Evolutionary conservation across 2,888 invertebrate genomes (phyloP).

Genomic region (Peribatodes rhomboidaria): DNA sequence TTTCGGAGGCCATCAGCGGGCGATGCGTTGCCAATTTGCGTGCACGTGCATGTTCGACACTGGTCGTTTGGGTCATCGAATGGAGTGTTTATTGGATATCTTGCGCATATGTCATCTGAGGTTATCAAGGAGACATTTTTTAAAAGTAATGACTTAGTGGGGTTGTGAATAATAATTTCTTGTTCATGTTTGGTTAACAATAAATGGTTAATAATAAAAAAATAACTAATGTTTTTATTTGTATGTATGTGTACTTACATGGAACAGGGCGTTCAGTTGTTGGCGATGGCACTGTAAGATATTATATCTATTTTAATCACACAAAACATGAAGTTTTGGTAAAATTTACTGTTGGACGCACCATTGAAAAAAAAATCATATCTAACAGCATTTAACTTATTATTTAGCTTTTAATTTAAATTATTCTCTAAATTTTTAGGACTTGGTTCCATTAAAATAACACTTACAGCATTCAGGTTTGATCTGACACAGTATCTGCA

Average conservation of each 20-base stretch:
- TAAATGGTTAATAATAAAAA: too few species aligned
- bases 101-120: slow-evolving; percentile 6
- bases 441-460: too few species aligned
- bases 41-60: neutral
- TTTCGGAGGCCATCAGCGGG: neutral
- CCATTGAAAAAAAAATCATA: too few species aligned
- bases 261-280: neutral
- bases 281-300: neutral
- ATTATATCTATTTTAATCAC: neutral
- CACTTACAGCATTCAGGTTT: slow-evolving; percentile 13
- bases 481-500: neutral
- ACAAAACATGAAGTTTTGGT: too few species aligned
- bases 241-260: neutral
- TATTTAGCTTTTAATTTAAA: too few species aligned
- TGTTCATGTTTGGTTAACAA: too few species aligned
- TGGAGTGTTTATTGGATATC: slow-evolving; percentile 8
- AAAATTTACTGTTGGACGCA: too few species aligned
- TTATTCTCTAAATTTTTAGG: too few species aligned
- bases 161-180: too few species aligned
- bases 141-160: neutral
- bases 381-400: too few species aligned
- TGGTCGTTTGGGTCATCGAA: slow-evolving; percentile 16
- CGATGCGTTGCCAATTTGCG: neutral
- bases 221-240: too few species aligned
- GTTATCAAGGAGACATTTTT: neutral